Base-by-base conservation (phyloP, 1,140 invertebrate species). In the Drosophila quadrilineata region DNA sequence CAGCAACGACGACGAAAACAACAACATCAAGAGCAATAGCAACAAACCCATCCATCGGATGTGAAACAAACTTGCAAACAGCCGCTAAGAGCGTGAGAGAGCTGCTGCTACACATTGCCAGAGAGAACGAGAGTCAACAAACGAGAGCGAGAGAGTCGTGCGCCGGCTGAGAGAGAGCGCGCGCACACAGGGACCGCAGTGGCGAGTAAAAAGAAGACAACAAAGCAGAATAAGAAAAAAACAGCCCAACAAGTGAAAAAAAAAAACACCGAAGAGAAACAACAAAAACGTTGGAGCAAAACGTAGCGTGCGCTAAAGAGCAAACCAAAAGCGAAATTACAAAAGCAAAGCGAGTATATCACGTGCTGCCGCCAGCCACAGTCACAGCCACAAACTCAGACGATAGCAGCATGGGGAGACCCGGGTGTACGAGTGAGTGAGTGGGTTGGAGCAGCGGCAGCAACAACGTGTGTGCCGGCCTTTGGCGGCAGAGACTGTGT, bases 301-400 rank as follows among this genome's bases (percentile, higher is more conserved):
- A 66, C 74, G 40, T 59, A 85, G 79, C 79, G 65, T 74, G 62
- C 56, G 77, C 73, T 84, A 85, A 84, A 84, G 73, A 84, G 74
- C 40, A 41, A 58, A 8, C 35, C 53, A 62, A 86, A 82, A 80
- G 73, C 64, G 62, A 69, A 84, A 75, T 75, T 71, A 84, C 66
- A 85, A 85, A 85, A 85, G 82, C 69, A 86, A 76, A 71, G 54
- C 65, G 63, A 82, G 75, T 68, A 87, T 87, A 87, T 87, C 82
- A 87, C 82, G 82, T 87, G 82, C 82, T 87, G 73, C 54, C 29
- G 22, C n/a, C n/a, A n/a, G n/a, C n/a, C n/a, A n/a, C n/a, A n/a
- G n/a, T n/a, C n/a, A n/a, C n/a, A n/a, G n/a, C n/a, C n/a, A n/a
- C n/a, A n/a, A n/a, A n/a, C n/a, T n/a, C 63, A 75, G 65, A 28